These are phyloP conservation scores for Schizothorax lantsangensis DNA, from an alignment of 2,797 vertebrate genomes.

Conservation along the genomic window DNA sequence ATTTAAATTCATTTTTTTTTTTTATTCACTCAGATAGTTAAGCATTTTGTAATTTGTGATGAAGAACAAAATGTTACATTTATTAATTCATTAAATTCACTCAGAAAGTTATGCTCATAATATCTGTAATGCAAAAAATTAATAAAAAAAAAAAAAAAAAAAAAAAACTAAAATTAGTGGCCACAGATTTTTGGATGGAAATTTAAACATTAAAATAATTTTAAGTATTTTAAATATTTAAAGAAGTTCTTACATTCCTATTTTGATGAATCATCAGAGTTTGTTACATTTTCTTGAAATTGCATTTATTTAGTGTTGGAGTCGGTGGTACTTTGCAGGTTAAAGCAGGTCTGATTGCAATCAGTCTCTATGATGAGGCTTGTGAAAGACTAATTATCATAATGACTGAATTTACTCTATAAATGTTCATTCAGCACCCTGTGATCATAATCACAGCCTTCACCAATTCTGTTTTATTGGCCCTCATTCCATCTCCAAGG, in stretches of 20 bases:
- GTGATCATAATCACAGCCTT: slow-evolving; percentile 35
- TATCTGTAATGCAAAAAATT: too few species aligned
- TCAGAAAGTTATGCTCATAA: neutral
- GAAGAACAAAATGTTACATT: neutral
- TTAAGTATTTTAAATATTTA: neutral
- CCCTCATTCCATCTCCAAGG: slow-evolving; percentile 9
- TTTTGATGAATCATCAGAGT: neutral
- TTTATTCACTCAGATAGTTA: too few species aligned
- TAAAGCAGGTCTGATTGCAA: slow-evolving; percentile 74
- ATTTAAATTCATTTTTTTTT: too few species aligned
- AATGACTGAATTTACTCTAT: slow-evolving; percentile 59
- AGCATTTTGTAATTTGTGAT: too few species aligned
- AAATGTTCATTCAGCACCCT: slow-evolving; percentile 56
- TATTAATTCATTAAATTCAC: neutral
- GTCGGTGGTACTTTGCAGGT: neutral
- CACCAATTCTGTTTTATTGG: slow-evolving; percentile 1
- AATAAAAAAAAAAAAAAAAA: too few species aligned
- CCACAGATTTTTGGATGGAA: neutral
- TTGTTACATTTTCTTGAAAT: too few species aligned
- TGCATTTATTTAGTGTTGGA: neutral
- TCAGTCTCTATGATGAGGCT: slow-evolving; percentile 69
- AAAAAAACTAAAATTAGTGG: neutral
- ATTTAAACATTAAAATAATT: neutral
- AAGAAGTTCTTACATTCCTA: neutral
- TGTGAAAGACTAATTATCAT: slow-evolving; percentile 68